A percentile compares a stretch with the other conserved stretches of the same genome.
Conservation (phyloP, 2,113 vertebrate genomes). For the Opisthocomus hoazin region DNA sequence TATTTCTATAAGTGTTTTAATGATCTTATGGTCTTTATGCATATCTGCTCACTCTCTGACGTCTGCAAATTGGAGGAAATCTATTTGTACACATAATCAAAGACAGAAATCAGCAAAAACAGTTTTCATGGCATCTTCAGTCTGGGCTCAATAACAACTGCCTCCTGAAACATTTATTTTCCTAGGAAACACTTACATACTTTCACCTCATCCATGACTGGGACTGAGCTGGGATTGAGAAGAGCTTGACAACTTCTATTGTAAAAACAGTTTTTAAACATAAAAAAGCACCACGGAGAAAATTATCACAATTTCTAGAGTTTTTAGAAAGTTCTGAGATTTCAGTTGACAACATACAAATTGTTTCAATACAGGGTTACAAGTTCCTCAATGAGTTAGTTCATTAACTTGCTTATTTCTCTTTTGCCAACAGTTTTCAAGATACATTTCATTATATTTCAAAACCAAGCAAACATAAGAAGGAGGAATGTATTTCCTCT, state of each 20-base stretch:
- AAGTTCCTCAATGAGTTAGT: background rate
- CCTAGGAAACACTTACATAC: background rate
- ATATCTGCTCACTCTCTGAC: background rate
- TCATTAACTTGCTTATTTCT: background rate
- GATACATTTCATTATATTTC: background rate
- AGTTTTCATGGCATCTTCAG: background rate
- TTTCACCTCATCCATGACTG: background rate
- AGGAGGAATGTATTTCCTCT: background rate
- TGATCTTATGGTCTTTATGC: background rate
- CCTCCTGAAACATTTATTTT: background rate
- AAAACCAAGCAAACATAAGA: background rate
- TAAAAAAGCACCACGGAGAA: background rate
- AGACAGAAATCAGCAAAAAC: background rate
- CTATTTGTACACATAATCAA: background rate
- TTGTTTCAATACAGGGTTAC: background rate
- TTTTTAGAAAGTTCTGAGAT: background rate
- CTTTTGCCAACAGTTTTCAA: background rate
- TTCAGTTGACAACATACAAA: background rate
- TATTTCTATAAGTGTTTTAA: background rate
- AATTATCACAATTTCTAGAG: background rate
- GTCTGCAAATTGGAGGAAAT: background rate
- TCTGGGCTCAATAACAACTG: background rate
- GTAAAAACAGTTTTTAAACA: background rate
- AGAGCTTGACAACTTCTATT: background rate
- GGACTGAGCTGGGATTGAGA: background rate